Evolutionary conservation across 1,140 invertebrate species (phyloP).

Genomic region (Anastatus disparis): DNA sequence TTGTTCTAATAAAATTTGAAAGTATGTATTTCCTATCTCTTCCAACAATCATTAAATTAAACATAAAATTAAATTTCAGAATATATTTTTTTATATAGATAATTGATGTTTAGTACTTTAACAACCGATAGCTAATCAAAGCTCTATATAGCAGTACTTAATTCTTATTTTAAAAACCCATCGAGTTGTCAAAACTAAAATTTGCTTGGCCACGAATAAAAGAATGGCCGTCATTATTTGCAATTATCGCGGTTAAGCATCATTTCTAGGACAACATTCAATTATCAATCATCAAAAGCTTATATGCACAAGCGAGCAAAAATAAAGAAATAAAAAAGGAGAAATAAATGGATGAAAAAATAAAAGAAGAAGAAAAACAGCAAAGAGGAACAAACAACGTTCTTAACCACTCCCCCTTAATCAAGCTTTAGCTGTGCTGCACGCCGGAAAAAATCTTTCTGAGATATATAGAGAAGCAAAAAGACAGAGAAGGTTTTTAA

Average conservation of each 20-base stretch:
- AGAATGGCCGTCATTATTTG: slow-evolving; percentile 22
- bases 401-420: slow-evolving; percentile 24
- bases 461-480: too few species aligned
- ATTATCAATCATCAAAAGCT: slow-evolving; percentile 20
- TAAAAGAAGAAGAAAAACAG: slow-evolving; percentile 16
- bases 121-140: background rate
- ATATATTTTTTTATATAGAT: too few species aligned
- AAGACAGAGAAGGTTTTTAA: background rate
- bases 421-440: background rate
- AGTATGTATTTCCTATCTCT: too few species aligned
- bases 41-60: too few species aligned
- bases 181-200: slow-evolving; percentile 2
- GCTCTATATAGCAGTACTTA: background rate
- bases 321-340: too few species aligned
- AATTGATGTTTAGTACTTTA: slow-evolving; percentile 10
- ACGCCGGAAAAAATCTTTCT: background rate
- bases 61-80: too few species aligned
- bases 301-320: too few species aligned
- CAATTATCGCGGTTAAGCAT: slow-evolving; percentile 6
- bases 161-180: too few species aligned
- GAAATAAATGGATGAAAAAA: too few species aligned
- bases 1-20: too few species aligned
- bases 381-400: slow-evolving; percentile 34
- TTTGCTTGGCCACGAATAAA: background rate
- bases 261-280: slow-evolving; percentile 13